phyloP scores from a whole-genome alignment of 1,140 invertebrate species.

The Bursaphelenchus mucronatus region DNA sequence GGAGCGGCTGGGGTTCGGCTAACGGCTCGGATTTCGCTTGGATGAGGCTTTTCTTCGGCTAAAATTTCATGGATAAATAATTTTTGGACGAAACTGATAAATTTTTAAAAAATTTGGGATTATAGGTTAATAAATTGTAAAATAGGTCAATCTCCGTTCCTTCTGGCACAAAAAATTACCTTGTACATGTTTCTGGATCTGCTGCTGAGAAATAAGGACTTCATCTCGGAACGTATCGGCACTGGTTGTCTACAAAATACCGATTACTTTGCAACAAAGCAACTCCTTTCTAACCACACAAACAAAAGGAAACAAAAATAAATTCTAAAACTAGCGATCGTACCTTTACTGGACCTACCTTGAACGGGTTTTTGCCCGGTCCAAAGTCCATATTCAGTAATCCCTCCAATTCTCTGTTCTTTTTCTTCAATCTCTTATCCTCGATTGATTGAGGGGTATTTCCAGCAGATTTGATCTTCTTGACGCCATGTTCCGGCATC shows the following conservation, averaged over 20 bases:
- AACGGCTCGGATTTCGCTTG: slow-evolving; percentile 12
- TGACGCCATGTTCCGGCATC: not conserved
- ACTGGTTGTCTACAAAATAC: slow-evolving; percentile 27
- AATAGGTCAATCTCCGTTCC: not conserved
- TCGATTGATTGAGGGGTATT: not conserved
- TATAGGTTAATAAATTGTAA: not conserved
- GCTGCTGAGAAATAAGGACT: slow-evolving; percentile 25
- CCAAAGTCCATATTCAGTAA: slow-evolving; percentile 42
- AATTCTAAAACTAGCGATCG: not conserved
- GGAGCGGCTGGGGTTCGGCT: slow-evolving; percentile 7
- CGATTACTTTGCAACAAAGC: not conserved
- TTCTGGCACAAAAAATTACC: not conserved
- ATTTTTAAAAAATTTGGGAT: too few relatives aligned
- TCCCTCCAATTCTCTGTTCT: slow-evolving; percentile 35
- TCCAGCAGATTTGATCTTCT: slow-evolving; percentile 9
- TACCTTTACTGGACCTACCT: slow-evolving; percentile 18
- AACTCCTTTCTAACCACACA: not conserved
- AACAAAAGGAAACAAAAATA: not conserved
- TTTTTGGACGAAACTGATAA: not conserved
- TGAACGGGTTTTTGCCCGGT: slow-evolving; percentile 35
- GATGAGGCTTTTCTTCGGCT: slow-evolving; percentile 15
- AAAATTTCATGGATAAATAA: not conserved
- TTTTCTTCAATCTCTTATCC: slow-evolving; percentile 10
- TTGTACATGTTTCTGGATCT: slow-evolving; percentile 24
- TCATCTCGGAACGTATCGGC: slow-evolving; percentile 31